Evolutionary conservation across 2,888 invertebrate genomes (phyloP).

Genomic region (Monochamus alternatus): DNA sequence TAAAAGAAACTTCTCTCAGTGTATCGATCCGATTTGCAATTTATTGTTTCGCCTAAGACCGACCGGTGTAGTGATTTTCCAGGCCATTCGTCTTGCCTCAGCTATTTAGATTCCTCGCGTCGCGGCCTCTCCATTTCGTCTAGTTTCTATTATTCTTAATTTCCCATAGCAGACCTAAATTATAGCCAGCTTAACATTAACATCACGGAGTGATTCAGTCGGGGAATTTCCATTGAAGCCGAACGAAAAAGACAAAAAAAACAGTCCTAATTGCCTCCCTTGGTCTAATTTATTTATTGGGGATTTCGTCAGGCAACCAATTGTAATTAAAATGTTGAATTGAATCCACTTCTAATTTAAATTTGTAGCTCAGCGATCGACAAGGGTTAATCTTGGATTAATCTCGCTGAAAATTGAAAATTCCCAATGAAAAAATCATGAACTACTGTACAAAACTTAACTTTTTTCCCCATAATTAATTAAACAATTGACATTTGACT

Average conservation of each 20-base stretch:
- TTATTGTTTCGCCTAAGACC: conserved; percentile 65
- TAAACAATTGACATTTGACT: neutral
- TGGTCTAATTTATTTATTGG: conserved; percentile 33
- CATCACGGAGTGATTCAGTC: conserved; percentile 51
- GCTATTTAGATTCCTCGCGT: conserved; percentile 37
- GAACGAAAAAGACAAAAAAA: conserved; percentile 17
- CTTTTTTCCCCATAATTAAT: neutral
- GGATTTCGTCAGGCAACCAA: conserved; percentile 25
- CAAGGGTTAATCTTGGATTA: neutral
- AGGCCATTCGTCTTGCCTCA: conserved; percentile 62
- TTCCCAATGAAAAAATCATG: neutral
- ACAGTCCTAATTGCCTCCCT: conserved; percentile 19
- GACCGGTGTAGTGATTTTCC: conserved; percentile 67
- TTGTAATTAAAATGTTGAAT: conserved; percentile 36
- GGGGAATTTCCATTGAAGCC: conserved; percentile 21
- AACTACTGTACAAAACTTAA: neutral
- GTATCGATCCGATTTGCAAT: conserved; percentile 37
- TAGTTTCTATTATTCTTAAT: conserved; percentile 62
- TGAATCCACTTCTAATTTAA: conserved; percentile 32
- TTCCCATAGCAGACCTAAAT: conserved; percentile 56
- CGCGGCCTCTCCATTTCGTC: conserved; percentile 24
- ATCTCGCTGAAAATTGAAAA: neutral
- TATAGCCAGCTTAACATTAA: conserved; percentile 57
- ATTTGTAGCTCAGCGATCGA: conserved; percentile 16
- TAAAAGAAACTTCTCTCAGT: neutral